Base-by-base conservation (phyloP, 2,888 invertebrate species). In the Gymnocheta viridis region DNA sequence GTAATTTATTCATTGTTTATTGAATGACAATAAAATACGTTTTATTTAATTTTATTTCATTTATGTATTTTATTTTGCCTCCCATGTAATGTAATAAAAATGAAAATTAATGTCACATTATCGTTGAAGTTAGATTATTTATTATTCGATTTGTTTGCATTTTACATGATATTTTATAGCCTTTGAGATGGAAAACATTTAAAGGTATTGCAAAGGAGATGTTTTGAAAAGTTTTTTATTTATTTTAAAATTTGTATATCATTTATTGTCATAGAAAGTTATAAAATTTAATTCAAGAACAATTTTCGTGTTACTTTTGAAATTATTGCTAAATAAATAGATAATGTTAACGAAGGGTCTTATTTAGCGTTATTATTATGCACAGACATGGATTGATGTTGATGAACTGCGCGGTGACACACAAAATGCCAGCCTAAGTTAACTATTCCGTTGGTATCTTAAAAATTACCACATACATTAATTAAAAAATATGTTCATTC, bases 1-100 rank as follows among this genome's bases (percentile, higher is more conserved):
- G 51, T 69, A 80, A 80, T 66, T 80, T 73, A 80, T 80, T 80
- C 73, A 80, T 73, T 80, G 80, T 74, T 81, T 81, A 74, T 81
- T 54, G 60, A 74, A 60, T 19, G 67, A 54, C 54, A 67, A 81
- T 81, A 81, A 81, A 69, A 74, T 62, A 44, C 17, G 41, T 79
- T 64, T 64, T 70, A 44, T 62, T 69, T 38, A 32, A 73, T 73
- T 44, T 76, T 12, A 76, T 76, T 66, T 62, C 41, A 41, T 27
- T 62, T 35, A 41, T 38, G 19, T 4, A 7, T 0, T 22, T 64
- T 51, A 17, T 44, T 56, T 47, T 51, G 19, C 29, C n/a, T 38
- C 49, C 12, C 3, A 24, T 12, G 10, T 29, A 41, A 58, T 32
- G 60, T 44, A 67, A 67, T 81, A 74, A 73, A 80, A 81, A 79